Conservation (phyloP, 2,113 vertebrate genomes). For the Phrynocephalus versicolor region DNA sequence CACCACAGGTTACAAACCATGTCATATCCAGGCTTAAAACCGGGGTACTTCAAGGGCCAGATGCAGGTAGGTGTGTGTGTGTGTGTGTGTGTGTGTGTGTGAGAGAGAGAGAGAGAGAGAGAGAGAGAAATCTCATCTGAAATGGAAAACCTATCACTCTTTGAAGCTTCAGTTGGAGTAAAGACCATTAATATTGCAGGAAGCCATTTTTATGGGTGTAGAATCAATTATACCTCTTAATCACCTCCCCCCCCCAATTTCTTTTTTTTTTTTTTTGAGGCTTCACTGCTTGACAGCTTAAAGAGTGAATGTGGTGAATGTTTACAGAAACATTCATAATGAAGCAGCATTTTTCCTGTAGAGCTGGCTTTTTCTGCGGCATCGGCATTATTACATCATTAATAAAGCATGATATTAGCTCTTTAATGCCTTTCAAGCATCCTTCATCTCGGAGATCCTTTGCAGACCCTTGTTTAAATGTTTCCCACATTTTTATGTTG, state of each 20-base stretch:
- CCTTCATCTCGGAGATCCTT: constrained; percentile 15
- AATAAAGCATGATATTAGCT: constrained; percentile 41
- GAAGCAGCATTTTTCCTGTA: constrained; percentile 16
- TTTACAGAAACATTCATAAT: constrained; percentile 36
- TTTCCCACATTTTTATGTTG: too few species aligned
- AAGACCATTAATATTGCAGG: constrained; percentile 21
- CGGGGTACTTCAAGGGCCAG: too few species aligned
- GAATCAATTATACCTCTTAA: constrained; percentile 23
- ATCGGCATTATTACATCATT: constrained; percentile 24
- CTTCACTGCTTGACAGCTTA: neutral
- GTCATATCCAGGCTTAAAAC: too few species aligned
- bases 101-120: too few species aligned
- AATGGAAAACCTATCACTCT: constrained; percentile 27
- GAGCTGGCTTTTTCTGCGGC: constrained; percentile 26
- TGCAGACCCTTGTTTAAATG: neutral
- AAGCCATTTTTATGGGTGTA: constrained; percentile 34
- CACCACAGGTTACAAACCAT: too few species aligned
- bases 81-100: too few species aligned
- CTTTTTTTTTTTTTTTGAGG: constrained; percentile 13
- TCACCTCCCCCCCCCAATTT: too few species aligned
- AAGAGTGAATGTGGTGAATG: neutral
- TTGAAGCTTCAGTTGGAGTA: neutral
- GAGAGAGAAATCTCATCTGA: neutral
- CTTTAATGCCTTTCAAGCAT: constrained; percentile 31
- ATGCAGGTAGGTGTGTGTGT: too few species aligned